Evolutionary conservation across 2,888 invertebrate species (phyloP).

Genomic region (Sycophila texana): DNA sequence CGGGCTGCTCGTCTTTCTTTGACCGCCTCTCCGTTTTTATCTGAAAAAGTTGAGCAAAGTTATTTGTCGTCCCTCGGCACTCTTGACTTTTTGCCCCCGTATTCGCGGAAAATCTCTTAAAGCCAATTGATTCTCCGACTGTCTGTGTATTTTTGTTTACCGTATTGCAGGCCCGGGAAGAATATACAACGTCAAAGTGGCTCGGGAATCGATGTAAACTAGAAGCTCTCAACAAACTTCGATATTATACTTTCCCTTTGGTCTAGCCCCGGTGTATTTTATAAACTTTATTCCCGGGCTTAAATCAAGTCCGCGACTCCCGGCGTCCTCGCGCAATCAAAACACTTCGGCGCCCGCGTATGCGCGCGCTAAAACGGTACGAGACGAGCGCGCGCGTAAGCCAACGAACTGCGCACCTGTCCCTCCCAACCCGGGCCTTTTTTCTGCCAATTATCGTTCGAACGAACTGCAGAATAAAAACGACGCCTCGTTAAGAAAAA

Average conservation of each 20-base stretch:
- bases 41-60: background rate
- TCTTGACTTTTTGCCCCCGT: background rate
- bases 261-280: constrained; percentile 37
- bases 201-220: constrained; percentile 48
- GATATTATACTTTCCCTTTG: constrained; percentile 42
- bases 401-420: too few relatives aligned
- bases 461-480: too few relatives aligned
- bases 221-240: constrained; percentile 45
- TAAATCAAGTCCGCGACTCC: constrained; percentile 45
- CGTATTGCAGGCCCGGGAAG: constrained; percentile 4
- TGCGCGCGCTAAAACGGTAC: background rate
- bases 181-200: constrained; percentile 44
- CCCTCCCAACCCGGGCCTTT: too few relatives aligned
- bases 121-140: constrained; percentile 47
- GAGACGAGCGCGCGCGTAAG: background rate
- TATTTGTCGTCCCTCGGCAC: constrained; percentile 1
- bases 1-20: background rate
- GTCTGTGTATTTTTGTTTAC: constrained; percentile 47
- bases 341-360: constrained; percentile 34
- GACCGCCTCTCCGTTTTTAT: background rate
- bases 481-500: background rate
- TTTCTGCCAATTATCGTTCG: too few relatives aligned
- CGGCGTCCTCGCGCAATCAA: constrained; percentile 45
- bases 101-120: constrained; percentile 53
- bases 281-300: constrained; percentile 46